Evolutionary conservation across 2,888 invertebrate genomes (phyloP).

Genomic region (Drosophila testacea): DNA sequence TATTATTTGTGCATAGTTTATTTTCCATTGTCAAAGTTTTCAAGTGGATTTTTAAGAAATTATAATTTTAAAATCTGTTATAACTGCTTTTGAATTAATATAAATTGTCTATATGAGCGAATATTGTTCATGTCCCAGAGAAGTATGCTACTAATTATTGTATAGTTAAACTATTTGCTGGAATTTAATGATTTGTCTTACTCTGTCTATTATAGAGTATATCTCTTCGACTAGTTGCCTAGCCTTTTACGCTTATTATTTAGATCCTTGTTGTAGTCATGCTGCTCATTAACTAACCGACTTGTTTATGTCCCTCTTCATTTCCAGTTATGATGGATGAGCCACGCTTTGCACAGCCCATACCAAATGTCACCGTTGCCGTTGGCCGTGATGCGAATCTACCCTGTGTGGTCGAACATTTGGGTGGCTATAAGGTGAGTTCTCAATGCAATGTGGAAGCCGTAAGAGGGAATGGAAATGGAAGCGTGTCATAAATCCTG

Average conservation of each 20-base stretch:
- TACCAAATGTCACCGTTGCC: slow-evolving; percentile 96
- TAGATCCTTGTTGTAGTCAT: slow-evolving; percentile 11
- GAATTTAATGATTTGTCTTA: too few relatives aligned
- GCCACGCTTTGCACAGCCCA: slow-evolving; percentile 95
- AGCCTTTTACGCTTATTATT: slow-evolving; percentile 2
- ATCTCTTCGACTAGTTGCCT: background rate
- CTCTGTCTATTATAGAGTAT: slow-evolving; percentile 5
- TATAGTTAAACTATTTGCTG: too few relatives aligned
- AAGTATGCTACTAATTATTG: background rate
- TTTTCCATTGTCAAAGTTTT: too few relatives aligned
- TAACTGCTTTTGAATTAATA: too few relatives aligned
- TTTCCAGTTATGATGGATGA: slow-evolving; percentile 93
- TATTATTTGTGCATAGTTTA: background rate
- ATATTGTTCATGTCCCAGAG: background rate
- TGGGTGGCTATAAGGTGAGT: slow-evolving; percentile 94
- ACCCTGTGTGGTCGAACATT: slow-evolving; percentile 95
- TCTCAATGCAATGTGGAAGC: background rate
- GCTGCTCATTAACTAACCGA: slow-evolving; percentile 69
- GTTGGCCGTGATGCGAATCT: slow-evolving; percentile 95
- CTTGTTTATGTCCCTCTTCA: slow-evolving; percentile 47
- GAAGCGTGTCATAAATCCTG: slow-evolving; percentile 61
- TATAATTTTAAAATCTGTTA: background rate
- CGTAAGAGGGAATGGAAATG: background rate
- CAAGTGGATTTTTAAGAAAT: too few relatives aligned
- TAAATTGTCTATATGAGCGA: too few relatives aligned